A percentile compares a stretch with the other conserved stretches of the same genome.
phyloP scores from a whole-genome alignment of 2,888 invertebrate genomes.

The Diaperis boleti region DNA sequence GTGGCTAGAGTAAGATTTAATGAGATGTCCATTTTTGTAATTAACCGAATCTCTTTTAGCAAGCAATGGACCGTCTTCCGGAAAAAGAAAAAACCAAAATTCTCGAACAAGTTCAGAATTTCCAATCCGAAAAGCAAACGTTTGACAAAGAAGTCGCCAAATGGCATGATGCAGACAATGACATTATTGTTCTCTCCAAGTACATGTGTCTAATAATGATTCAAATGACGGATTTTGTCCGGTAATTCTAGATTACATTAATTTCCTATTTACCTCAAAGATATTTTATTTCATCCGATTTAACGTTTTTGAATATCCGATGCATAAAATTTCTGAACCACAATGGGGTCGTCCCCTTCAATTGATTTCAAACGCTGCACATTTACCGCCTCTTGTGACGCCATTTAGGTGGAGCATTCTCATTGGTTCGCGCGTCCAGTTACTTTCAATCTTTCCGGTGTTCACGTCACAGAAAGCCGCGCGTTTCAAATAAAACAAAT shows the following conservation, averaged over 20 bases:
- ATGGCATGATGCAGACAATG: conserved; percentile 99
- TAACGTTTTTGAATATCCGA: too few relatives aligned
- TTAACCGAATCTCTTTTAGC: conserved; percentile 9
- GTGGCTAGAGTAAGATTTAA: conserved; percentile 10
- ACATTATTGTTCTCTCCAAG: conserved; percentile 96
- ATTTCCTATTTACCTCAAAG: conserved; percentile 67
- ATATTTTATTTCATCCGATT: too few relatives aligned
- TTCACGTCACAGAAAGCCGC: too few relatives aligned
- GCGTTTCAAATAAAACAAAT: too few relatives aligned
- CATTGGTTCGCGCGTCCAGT: too few relatives aligned
- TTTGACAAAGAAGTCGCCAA: conserved; percentile 98
- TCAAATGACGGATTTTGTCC: conserved; percentile 87
- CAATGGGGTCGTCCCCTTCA: too few relatives aligned
- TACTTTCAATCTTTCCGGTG: too few relatives aligned
- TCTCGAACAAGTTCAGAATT: conserved; percentile 87
- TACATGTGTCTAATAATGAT: conserved; percentile 99
- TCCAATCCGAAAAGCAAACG: conserved; percentile 85
- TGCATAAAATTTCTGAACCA: too few relatives aligned
- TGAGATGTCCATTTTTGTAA: neutral
- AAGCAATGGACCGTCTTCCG: conserved; percentile 93
- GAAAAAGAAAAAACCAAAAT: conserved; percentile 97
- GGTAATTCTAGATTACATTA: conserved; percentile 9
- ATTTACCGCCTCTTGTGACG: too few relatives aligned
- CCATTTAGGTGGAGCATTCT: too few relatives aligned
- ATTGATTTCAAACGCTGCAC: too few relatives aligned